Evolutionary conservation across 1,140 invertebrate genomes (phyloP), one percentile per base, ranked within the genome.

Genomic region (Conus betulinus): DNA sequence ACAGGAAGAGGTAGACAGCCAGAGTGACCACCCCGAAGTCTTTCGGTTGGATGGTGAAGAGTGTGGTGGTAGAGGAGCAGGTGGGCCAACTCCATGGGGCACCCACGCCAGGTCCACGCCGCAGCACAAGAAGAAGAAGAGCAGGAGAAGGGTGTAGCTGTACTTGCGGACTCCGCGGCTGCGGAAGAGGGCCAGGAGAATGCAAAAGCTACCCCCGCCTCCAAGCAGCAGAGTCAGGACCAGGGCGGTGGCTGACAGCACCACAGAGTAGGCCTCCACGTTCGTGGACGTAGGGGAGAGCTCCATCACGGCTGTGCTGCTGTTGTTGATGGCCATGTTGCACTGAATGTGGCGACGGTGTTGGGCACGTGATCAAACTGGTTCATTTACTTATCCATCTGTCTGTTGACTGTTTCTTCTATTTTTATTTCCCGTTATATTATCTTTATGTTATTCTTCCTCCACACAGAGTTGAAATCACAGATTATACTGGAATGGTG

Each of bases 181-280:
- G 5, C 88, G 88, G 85, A 88, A 89, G 89, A 94, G 88, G 20
- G 93, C 89, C 25, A 92, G 79, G 7, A 93, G 84, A 8, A 94
- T 90, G 5, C 91, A 91, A 8, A 92, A 76, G 86, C 92, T 93
- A 15, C 92, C 93, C 15, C 91, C 90, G 11, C 91, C 91, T 52
- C 93, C 93, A 52, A 93, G 88, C 27, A 93, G 74, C 15, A 90
- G 88, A 52, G 93, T 88, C 51, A 94, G 82, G 55, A 92, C 57
- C 52, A 93, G 88, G 23, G 90, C 90, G 5, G 91, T 91, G 1
- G 90, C 89, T 0, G 93, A 93, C 27, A 94, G 89, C 51, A 94
- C 93, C n/a, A 92, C 90, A 10, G 93, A 92, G 88, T 93, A 93
- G 0, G 92, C 90, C 79, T 93, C 91, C 88, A 93, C 53, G 7